Base-by-base conservation (phyloP, 2,113 vertebrate species). In the Castor canadensis region DNA sequence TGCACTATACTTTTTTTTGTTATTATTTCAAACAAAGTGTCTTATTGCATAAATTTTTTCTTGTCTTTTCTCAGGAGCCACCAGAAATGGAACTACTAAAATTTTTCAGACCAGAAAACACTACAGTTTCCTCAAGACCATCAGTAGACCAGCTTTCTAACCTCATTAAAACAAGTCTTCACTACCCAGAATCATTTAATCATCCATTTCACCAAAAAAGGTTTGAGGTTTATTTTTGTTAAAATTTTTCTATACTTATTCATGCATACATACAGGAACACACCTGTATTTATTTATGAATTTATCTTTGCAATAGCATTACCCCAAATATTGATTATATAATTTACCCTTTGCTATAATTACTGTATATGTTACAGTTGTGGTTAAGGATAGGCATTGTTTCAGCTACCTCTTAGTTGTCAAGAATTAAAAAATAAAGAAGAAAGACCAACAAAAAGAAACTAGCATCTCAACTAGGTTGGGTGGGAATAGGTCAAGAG, bases 131-230 rank as follows among this genome's bases (percentile, higher is more conserved):
- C 32, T 92, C 97, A 90, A 98, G 97, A 92, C 99, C 99, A 56
- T 98, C 99, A 7, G 92, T 98, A 93, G 99, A 99, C 54, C 99
- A 99, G 94, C 99, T 99, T 95, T 99, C 99, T 93, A 99, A 98
- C 96, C 99, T 99, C 84, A 99, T 99, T 97, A 99, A 99, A 98
- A 99, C 98, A 47, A 99, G 99, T 96, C 98, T 99, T 97, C 99
- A 99, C 97, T 99, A 99, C 97, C 99, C 99, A 28, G 99, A 99
- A 94, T 99, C 98, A 72, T 99, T 99, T 98, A 99, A 96, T 97
- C 99, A 99, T 90, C 98, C 99, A 5, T 99, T 99, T 98, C 95
- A 98, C 97, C 98, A 98, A 95, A 98, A 99, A 97, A 99, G 99
- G 99, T 99, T 95, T 58, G 96, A 96, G 15, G 1, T 72, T 60